Evolutionary conservation across 1,140 invertebrate genomes (phyloP), one percentile per base, ranked within the genome.

Genomic region (Pectinophora gossypiella): DNA sequence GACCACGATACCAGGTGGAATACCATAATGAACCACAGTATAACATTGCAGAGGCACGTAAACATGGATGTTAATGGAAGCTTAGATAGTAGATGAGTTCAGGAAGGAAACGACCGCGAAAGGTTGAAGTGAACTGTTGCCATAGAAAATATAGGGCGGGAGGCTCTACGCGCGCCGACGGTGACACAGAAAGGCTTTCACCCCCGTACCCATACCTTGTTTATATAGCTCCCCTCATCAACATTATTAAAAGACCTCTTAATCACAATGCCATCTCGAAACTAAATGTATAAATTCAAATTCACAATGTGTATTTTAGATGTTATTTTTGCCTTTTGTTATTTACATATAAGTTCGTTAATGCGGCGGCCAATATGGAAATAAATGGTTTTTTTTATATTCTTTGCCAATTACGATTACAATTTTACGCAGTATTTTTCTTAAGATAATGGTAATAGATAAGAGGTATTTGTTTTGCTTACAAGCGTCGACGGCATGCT

Each of bases 101-200:
- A 54, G 35, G 56, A 56, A 54, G 56, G 55, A 64, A 58, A 54
- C 35, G 47, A 56, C 48, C 40, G 40, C 49, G 44, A 61, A 58
- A 36, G 48, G 49, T 47, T 64, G 47, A 61, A 52, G 53, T 56
- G 61, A 72, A 71, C 61, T 69, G 61, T 62, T 71, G 59, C 63
- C 63, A 66, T 67, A 65, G 60, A 72, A 66, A 74, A 74, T 66
- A 66, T 76, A 74, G 76, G 73, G 58, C 73, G 65, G 59, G 54
- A 54, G 52, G 67, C 57, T 56, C 58, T 61, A 54, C 54, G 63
- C 59, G 67, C 61, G 51, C 43, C 58, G 53, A 53, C 52, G 55
- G 58, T 70, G 71, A 79, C 76, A 79, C 64, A 78, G 61, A 77
- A 77, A 77, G 54, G 61, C 72, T 74, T 69, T 70, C 61, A 36